Evolutionary conservation across 2,113 vertebrate genomes (phyloP), one percentile per base, ranked within the genome.

Genomic region (Cygnus atratus): DNA sequence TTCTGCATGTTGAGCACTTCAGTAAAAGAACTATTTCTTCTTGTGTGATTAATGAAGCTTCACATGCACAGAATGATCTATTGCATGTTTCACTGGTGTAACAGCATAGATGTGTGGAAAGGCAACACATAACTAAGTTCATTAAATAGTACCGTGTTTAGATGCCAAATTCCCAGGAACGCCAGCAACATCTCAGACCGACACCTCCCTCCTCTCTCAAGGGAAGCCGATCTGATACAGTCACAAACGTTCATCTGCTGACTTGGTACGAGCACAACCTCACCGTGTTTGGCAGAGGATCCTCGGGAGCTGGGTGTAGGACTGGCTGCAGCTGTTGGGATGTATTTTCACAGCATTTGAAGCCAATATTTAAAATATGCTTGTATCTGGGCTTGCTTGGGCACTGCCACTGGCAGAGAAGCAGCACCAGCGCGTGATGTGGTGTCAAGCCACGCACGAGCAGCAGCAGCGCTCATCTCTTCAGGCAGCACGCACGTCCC

Each of bases 401-500:
- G 39, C 6, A 12, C 62, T 4, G 0, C 26, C 39, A 3, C 11
- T 28, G 5, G 59, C 31, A 29, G 58, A 22, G 58, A 2, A 21
- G 74, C 65, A 26, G 43, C 46, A 19, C 16, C 66, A 59, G n/a
- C 3, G 3, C 21, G 10, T 39, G 39, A 39, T 6, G 5, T 2
- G 28, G 3, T 4, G 85, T 10, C 24, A 11, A 33, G 28, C 37
- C 24, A 2, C 29, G 19, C 24, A 10, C 15, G 22, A 5, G 20
- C 44, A 21, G 29, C 21, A 61, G 46, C 48, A 62, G 24, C 28
- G 2, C 57, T 37, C 41, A 6, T 4, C 11, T 19, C 44, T 24
- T 13, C 29, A 20, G 12, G 7, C 13, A 48, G 1, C 39, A 6
- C 50, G 7, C 5, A 0, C 16, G 5, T 5, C 19, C 7, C 2